phyloP scores from a whole-genome alignment of 2,113 vertebrate species.

The Cnemophilus loriae region DNA sequence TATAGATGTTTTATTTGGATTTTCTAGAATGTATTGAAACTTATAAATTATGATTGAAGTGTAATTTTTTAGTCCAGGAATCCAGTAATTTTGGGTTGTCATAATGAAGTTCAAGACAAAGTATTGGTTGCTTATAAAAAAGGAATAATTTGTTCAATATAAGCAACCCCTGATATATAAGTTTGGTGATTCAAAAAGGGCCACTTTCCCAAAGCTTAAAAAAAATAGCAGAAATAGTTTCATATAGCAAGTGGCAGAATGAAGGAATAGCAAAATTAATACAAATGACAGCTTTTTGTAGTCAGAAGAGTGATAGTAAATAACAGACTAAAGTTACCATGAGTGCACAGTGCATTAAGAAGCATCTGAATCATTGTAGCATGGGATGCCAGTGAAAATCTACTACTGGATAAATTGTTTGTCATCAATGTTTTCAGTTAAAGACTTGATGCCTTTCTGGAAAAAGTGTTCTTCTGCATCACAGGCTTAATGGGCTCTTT shows the following conservation, averaged over 20 bases:
- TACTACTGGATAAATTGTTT: not conserved
- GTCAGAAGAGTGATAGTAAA: not conserved
- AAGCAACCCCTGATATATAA: not conserved
- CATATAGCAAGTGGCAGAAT: not conserved
- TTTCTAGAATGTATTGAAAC: not conserved
- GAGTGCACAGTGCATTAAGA: not conserved
- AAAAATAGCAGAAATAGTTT: not conserved
- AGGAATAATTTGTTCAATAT: not conserved
- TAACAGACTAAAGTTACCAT: not conserved
- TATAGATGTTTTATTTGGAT: not conserved
- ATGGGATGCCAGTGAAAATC: not conserved
- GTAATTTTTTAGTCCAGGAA: not conserved
- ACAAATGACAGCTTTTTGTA: not conserved
- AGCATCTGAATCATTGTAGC: not conserved
- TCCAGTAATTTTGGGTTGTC: not conserved
- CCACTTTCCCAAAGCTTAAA: not conserved
- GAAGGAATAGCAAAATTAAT: not conserved
- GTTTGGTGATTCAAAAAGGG: not conserved
- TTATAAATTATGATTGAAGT: not conserved
- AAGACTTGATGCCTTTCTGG: not conserved
- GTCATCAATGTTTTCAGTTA: not conserved
- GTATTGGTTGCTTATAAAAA: not conserved
- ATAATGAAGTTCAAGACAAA: not conserved
- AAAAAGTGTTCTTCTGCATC: not conserved
- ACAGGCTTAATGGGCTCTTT: not conserved